Evolutionary conservation across 1,140 invertebrate genomes (phyloP), one percentile per base, ranked within the genome.

Genomic region (Eufriesea mexicana): DNA sequence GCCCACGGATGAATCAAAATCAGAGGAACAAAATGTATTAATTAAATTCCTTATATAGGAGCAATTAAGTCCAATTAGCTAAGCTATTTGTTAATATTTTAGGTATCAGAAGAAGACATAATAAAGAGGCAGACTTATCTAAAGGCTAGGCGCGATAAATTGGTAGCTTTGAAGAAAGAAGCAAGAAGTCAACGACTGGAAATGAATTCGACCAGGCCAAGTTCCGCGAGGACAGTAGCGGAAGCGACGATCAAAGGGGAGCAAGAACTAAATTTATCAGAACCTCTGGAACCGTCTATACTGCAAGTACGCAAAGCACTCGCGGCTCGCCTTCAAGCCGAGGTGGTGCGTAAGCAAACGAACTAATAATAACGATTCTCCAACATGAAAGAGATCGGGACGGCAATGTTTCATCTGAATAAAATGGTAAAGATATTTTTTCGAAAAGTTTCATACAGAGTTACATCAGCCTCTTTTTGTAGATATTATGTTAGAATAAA

Each of bases 161-260:
- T 99, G 28, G 95, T 99, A 51, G 97, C 97, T 25, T 91, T 99
- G 89, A 99, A 99, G 91, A 97, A 97, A 91, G 96, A 97, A 92
- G 98, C 97, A 28, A 95, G 98, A 45, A 96, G 97, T 89, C 97
- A 97, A 86, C 96, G 97, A 89, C 93, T 99, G 6, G 95, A 95
- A n/a, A 95, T 93, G 18, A 92, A 92, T 35, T 70, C 87, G n/a
- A 90, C 88, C 25, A 91, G 94, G n/a, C 94, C 94, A 16, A 92
- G 92, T 71, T 93, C 94, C 5, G 94, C 94, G 10, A 91, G 91
- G 80, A 86, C 91, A 49, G 87, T 92, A 28, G 94, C 94, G 1
- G 91, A 93, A 35, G 93, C 92, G 23, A 90, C 92, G n/a, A 91
- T 94, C 72, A 93, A 92, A 55, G 92, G 92, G 10, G 87, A 91